A percentile compares a stretch with the other conserved stretches of the same genome.
These are phyloP conservation scores for Euura saliciscinereae DNA, from an alignment of 1,140 invertebrate genomes.

Conservation along the genomic window DNA sequence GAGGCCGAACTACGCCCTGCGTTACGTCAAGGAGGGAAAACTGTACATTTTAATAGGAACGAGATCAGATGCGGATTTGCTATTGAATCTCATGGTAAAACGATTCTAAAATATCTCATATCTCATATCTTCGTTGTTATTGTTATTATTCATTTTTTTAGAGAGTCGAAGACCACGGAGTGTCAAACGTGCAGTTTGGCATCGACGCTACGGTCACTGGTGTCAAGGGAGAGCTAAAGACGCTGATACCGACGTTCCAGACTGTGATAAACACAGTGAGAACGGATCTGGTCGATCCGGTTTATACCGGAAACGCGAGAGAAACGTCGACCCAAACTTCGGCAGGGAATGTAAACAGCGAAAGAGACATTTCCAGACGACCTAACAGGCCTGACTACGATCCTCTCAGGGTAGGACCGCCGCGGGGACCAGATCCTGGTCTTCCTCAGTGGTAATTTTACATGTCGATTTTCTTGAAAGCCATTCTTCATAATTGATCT, in stretches of 20 bases:
- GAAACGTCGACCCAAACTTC: slow-evolving; percentile 46
- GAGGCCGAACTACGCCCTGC: slow-evolving; percentile 64
- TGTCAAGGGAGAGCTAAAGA: slow-evolving; percentile 51
- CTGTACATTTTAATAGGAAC: slow-evolving; percentile 72
- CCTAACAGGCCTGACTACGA: slow-evolving; percentile 23
- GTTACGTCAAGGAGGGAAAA: slow-evolving; percentile 69
- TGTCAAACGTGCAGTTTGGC: slow-evolving; percentile 50
- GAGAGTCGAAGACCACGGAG: slow-evolving; percentile 53
- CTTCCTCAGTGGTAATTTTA: slow-evolving; percentile 19
- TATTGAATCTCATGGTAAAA: slow-evolving; percentile 71
- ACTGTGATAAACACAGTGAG: slow-evolving; percentile 52
- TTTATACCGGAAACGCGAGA: slow-evolving; percentile 30
- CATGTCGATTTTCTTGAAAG: background rate
- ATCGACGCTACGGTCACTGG: slow-evolving; percentile 52
- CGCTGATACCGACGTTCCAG: slow-evolving; percentile 54
- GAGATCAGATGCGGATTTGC: slow-evolving; percentile 66
- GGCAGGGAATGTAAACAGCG: background rate
- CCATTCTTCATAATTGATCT: background rate
- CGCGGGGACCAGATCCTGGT: background rate
- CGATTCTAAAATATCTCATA: background rate
- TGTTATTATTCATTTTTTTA: slow-evolving; percentile 32
- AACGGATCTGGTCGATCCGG: slow-evolving; percentile 56
- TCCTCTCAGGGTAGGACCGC: slow-evolving; percentile 37
- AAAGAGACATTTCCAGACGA: slow-evolving; percentile 7
- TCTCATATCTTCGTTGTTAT: slow-evolving; percentile 5